These are phyloP conservation scores for Adrianichthys oophorus DNA, from an alignment of 2,797 vertebrate genomes.

Conservation along the genomic window DNA sequence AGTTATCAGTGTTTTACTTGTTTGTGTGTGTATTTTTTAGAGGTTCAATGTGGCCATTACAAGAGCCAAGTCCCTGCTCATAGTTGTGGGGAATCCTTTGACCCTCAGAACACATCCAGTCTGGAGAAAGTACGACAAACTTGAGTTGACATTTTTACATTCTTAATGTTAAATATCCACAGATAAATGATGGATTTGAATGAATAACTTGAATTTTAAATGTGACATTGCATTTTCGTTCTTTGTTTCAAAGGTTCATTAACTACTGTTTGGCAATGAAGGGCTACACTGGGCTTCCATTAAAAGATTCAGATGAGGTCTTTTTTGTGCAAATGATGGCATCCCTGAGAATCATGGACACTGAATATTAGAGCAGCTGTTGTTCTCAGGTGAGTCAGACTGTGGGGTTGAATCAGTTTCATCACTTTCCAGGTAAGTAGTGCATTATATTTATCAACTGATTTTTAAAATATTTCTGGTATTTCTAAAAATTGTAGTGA, in stretches of 20 bases:
- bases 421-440: no score
- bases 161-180: no score
- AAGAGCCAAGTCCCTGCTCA: conserved; percentile 89
- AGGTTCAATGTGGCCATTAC: conserved; percentile 94
- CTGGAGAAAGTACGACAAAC: conserved; percentile 83
- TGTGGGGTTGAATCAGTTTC: no score
- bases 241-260: conserved; percentile 66
- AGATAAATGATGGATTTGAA: no score
- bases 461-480: no score
- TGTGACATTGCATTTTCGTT: not conserved
- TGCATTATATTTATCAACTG: no score
- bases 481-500: no score
- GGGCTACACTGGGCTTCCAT: conserved; percentile 70
- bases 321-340: conserved; percentile 59
- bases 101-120: conserved; percentile 84
- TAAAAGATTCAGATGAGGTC: conserved; percentile 67
- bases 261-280: conserved; percentile 68
- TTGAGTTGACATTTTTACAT: not conserved
- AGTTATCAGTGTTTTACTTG: not conserved
- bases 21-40: conserved; percentile 63
- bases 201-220: no score
- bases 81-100: conserved; percentile 88
- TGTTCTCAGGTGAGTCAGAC: not conserved
- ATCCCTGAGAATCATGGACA: conserved; percentile 59
- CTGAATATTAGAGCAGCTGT: conserved; percentile 48